These are phyloP conservation scores for Pocillopora verrucosa DNA, from an alignment of 64 coral and sea anemone genomes.

Conservation along the genomic window DNA sequence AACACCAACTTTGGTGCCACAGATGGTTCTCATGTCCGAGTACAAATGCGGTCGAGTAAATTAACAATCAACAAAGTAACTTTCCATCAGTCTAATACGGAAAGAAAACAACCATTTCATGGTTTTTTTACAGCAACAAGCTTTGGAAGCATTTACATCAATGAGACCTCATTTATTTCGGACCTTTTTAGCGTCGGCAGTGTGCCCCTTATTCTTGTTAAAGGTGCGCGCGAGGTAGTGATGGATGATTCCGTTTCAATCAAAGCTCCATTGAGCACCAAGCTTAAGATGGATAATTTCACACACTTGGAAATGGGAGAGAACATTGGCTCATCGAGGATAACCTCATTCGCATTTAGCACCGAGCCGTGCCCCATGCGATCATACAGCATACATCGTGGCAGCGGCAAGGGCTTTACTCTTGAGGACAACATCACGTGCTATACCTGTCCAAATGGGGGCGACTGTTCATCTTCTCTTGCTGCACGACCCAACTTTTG, in stretches of 20 bases:
- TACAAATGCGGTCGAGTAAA: background rate
- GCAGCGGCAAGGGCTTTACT: background rate
- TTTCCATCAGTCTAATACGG: background rate
- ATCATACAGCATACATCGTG: constrained; percentile 21
- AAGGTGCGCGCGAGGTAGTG: background rate
- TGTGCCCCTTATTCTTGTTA: background rate
- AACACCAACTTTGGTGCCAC: constrained; percentile 26
- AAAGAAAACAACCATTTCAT: background rate
- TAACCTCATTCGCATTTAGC: background rate
- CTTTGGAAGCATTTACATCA: background rate
- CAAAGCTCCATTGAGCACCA: background rate
- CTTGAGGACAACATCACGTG: background rate
- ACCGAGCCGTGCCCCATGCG: constrained; percentile 2
- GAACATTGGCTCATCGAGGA: background rate
- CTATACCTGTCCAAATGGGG: constrained; percentile 16
- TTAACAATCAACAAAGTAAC: background rate
- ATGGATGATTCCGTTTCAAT: constrained; percentile 18
- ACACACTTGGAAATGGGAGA: background rate
- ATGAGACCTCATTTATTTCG: constrained; percentile 14
- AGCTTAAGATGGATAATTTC: background rate
- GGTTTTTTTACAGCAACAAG: constrained; percentile 28
- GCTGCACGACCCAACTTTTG: constrained; percentile 40
- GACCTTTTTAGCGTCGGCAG: background rate
- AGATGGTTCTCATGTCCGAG: constrained; percentile 18
- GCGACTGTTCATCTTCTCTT: constrained; percentile 3